Evolutionary conservation across 2,113 vertebrate species (phyloP).

Genomic region (Leptobrachium ailaonicum): DNA sequence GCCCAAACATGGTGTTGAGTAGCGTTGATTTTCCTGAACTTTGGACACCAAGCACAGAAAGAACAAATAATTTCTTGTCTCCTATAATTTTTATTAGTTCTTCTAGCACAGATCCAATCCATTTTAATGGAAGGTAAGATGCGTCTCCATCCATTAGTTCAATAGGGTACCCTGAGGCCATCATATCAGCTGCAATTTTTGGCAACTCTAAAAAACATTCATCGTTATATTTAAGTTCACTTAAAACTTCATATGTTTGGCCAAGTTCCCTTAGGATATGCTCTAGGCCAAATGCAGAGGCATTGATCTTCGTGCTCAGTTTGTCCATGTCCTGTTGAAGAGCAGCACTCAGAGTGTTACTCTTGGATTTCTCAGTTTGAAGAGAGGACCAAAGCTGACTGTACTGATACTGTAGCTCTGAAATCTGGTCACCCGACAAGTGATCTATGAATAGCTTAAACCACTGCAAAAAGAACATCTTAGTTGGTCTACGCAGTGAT

Average conservation of each 20-base stretch:
- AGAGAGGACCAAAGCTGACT: constrained; percentile 59
- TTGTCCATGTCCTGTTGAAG: constrained; percentile 52
- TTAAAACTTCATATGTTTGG: constrained; percentile 73
- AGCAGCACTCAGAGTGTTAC: background rate
- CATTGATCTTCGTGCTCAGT: constrained; percentile 58
- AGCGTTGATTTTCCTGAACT: constrained; percentile 76
- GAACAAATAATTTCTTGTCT: constrained; percentile 70
- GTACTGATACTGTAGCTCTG: constrained; percentile 52
- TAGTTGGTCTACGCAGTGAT: constrained; percentile 51
- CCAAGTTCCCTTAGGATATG: constrained; percentile 72
- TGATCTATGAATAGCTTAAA: constrained; percentile 62
- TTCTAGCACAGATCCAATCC: constrained; percentile 71
- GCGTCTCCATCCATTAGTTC: constrained; percentile 81
- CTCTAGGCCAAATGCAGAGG: constrained; percentile 65
- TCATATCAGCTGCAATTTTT: constrained; percentile 68
- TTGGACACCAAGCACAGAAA: constrained; percentile 72
- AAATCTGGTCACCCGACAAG: constrained; percentile 50
- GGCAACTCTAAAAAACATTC: constrained; percentile 52
- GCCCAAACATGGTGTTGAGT: constrained; percentile 71
- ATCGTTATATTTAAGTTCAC: background rate
- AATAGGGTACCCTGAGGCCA: constrained; percentile 70
- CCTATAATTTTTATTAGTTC: constrained; percentile 65
- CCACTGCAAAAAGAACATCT: constrained; percentile 68
- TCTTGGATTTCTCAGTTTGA: constrained; percentile 50
- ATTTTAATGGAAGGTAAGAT: constrained; percentile 70